Percentiles rank a stretch among this genome's conserved stretches.
Conservation (phyloP, 2,888 invertebrate genomes). For the Chymomyza caudatula region DNA sequence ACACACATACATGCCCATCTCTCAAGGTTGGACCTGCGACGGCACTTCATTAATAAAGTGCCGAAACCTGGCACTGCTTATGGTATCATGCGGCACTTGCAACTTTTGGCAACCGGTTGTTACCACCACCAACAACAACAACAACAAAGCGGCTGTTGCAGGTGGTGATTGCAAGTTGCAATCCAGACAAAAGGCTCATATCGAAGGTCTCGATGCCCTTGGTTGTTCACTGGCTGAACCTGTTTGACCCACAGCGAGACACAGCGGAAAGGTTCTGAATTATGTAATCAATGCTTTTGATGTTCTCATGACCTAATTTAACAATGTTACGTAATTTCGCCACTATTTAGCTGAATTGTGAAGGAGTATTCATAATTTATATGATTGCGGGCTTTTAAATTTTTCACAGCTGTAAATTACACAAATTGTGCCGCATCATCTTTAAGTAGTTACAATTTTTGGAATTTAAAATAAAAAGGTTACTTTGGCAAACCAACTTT, state of each 20-base stretch:
- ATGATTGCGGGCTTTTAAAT: background rate
- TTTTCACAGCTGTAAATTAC: background rate
- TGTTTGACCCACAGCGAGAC: constrained; percentile 39
- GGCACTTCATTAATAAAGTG: constrained; percentile 68
- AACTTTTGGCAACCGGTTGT: constrained; percentile 34
- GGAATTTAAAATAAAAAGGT: background rate
- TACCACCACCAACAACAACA: background rate
- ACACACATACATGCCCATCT: constrained; percentile 27
- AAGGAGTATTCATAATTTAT: background rate
- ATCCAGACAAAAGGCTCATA: background rate
- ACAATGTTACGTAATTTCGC: background rate
- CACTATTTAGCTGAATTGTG: background rate
- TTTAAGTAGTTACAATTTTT: background rate
- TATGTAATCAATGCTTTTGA: constrained; percentile 52
- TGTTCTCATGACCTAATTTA: constrained; percentile 65
- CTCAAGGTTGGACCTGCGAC: constrained; percentile 45
- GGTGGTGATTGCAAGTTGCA: background rate
- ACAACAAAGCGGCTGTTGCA: background rate
- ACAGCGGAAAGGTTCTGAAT: constrained; percentile 55
- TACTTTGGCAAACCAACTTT: background rate
- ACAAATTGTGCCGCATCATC: background rate
- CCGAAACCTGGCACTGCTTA: constrained; percentile 55
- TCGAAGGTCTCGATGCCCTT: constrained; percentile 60
- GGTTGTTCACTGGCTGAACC: constrained; percentile 26
- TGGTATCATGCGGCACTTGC: constrained; percentile 56